Conservation (phyloP, 2,113 vertebrate genomes). For the pig (Sus scrofa) region T2T-Sscrofa CM000822.6:35241501-35242000, state of each 20-base stretch:
- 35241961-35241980: no score
- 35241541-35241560: neutral
- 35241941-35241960: no score
- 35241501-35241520: neutral
- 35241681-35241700: neutral
- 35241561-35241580: neutral
- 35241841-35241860: neutral
- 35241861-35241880: neutral
- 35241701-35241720: neutral
- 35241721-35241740: neutral
- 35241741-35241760: neutral
- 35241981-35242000: no score
- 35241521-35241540: constrained; percentile 10
- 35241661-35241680: neutral
- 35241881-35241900: neutral
- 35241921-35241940: neutral
- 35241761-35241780: neutral
- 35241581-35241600: neutral
- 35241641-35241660: neutral
- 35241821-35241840: neutral
- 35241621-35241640: neutral
- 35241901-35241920: neutral
- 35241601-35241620: neutral
- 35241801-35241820: neutral
- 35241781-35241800: neutral